These are phyloP conservation scores for Halichondria panicea DNA, from an alignment of 37 sponge, comb jelly and placozoan species.

Conservation along the genomic window DNA sequence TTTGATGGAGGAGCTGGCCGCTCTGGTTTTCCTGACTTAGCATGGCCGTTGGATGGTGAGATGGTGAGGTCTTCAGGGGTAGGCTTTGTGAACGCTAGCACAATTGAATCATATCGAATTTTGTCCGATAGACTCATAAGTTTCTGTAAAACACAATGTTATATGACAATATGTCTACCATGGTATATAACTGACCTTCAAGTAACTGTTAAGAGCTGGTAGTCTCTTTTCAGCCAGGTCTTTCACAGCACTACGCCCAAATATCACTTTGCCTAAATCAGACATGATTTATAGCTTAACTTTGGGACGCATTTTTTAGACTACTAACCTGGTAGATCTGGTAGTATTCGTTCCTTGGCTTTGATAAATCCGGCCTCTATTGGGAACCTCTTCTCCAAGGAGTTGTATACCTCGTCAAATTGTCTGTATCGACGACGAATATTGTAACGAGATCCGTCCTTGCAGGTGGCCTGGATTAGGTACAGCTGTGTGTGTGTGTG, in stretches of 20 bases:
- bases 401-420: conserved; percentile 69
- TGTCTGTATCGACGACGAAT: conserved; percentile 76
- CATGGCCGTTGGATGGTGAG: conserved; percentile 6
- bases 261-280: conserved; percentile 57
- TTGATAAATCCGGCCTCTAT: conserved; percentile 80
- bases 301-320: too few relatives aligned
- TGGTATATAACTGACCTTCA: conserved; percentile 36
- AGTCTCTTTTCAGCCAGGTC: conserved; percentile 80
- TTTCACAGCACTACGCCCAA: conserved; percentile 80
- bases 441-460: conserved; percentile 49
- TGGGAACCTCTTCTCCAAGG: conserved; percentile 78
- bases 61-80: conserved; percentile 41
- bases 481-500: conserved; percentile 45
- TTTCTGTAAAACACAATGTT: conserved; percentile 25
- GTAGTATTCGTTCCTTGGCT: conserved; percentile 60
- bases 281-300: not conserved
- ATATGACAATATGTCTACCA: not conserved
- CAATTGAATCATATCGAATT: conserved; percentile 79
- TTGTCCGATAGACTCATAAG: conserved; percentile 53
- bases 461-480: conserved; percentile 62
- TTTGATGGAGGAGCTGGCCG: conserved; percentile 21
- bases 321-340: conserved; percentile 59
- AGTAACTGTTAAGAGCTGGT: conserved; percentile 67
- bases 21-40: conserved; percentile 14
- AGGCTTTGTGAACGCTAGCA: conserved; percentile 35